Base-by-base conservation (phyloP, 2,113 vertebrate species). In the Psettodes erumei region DNA sequence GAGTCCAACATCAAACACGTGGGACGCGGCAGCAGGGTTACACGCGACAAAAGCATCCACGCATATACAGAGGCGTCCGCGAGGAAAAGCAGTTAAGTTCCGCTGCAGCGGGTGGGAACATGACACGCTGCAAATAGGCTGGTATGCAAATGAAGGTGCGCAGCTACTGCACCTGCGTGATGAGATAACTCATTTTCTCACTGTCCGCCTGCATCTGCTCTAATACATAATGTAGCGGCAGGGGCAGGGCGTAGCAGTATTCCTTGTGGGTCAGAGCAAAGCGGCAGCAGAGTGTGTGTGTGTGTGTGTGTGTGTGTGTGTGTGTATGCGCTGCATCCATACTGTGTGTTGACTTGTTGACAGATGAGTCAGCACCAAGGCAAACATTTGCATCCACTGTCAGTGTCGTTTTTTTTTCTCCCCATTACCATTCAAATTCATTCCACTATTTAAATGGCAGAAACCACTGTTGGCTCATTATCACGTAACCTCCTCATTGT, bases 131-230 rank as follows among this genome's bases (percentile, higher is more conserved):
- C 1, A 10, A 10, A 56, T 4, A 8, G 37, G 48, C 23, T 37
- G 16, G 45, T 62, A 71, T 67, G 54, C 48, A 42, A 45, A 72
- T 75, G 13, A 11, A 37, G 47, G 51, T 64, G 13, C 40, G 48
- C 32, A 25, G 59, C 33, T 21, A 21, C 60, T 64, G 51, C 27
- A 58, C 62, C 61, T 53, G 55, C 55, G 12, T 35, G 42, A 6
- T 11, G 51, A 55, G 47, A 79, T 59, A 32, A 38, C 12, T 47
- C 9, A 30, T 28, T 27, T 13, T 32, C 27, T 68, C 37, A 30
- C 5, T 51, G 35, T n/a, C 25, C 25, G 13, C 33, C 37, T 47
- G 64, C 61, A 42, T 48, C 9, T 28, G 27, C 21, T 13, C 35
- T 21, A 11, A 42, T 53, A 48, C 13, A 69, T 27, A 30, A 43